Evolutionary conservation across 2,113 vertebrate genomes (phyloP).

Genomic region (Oxyruncus cristatus): DNA sequence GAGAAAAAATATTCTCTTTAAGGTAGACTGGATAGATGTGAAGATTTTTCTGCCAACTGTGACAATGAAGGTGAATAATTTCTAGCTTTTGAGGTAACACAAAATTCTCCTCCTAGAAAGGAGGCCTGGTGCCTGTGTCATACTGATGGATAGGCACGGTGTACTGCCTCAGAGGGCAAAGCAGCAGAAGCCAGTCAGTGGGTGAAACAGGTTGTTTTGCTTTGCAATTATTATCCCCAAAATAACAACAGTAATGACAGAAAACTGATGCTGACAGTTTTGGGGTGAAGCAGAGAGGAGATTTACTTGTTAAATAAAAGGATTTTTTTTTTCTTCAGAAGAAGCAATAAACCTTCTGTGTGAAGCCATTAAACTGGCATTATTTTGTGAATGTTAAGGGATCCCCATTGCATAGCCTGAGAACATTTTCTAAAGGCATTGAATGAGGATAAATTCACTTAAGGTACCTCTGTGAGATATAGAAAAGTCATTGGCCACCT

Average conservation of each 20-base stretch:
- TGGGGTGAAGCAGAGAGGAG: background rate
- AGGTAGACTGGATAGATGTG: slow-evolving; percentile 27
- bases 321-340: background rate
- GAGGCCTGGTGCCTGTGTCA: background rate
- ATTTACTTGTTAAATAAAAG: background rate
- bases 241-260: background rate
- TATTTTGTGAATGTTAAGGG: background rate
- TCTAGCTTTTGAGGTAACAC: background rate
- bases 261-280: background rate
- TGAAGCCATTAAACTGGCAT: background rate
- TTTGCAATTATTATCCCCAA: background rate
- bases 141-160: background rate
- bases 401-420: background rate
- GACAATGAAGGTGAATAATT: slow-evolving; percentile 34
- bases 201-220: background rate
- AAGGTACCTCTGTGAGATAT: background rate
- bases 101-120: background rate
- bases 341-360: background rate
- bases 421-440: background rate
- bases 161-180: background rate
- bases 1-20: slow-evolving; percentile 48
- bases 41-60: slow-evolving; percentile 23
- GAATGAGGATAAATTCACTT: slow-evolving; percentile 1
- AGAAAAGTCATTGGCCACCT: background rate
- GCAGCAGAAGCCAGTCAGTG: background rate